phyloP scores from a whole-genome alignment of 2,888 invertebrate genomes.

The Scrobipalpa costella region DNA sequence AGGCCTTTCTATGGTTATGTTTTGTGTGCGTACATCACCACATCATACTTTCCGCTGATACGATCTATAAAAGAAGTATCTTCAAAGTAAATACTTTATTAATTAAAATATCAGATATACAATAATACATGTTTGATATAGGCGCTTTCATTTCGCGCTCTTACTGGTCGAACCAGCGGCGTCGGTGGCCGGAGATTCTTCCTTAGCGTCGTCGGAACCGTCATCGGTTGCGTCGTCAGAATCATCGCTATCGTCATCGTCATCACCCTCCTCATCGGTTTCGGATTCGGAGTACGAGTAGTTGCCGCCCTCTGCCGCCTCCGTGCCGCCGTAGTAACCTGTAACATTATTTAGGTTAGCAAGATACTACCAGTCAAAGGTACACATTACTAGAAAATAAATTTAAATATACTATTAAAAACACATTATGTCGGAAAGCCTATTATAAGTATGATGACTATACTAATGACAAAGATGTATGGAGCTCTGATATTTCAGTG shows the following conservation, averaged over 20 bases:
- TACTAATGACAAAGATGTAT: no score
- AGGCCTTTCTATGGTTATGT: no score
- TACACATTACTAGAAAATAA: no score
- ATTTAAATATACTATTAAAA: no score
- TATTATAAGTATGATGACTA: no score
- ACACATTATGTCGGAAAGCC: no score
- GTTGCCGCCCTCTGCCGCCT: slow-evolving; percentile 64
- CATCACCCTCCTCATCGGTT: slow-evolving; percentile 75
- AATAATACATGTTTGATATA: neutral
- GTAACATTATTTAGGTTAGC: slow-evolving; percentile 3
- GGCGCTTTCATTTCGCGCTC: neutral
- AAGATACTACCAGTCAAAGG: no score
- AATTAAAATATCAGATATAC: slow-evolving; percentile 2
- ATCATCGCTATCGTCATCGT: slow-evolving; percentile 52
- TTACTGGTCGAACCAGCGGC: slow-evolving; percentile 11
- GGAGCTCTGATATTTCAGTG: no score
- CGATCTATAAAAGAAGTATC: neutral
- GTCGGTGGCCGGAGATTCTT: slow-evolving; percentile 28
- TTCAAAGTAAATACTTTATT: neutral
- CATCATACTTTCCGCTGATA: no score
- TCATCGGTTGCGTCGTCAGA: slow-evolving; percentile 41
- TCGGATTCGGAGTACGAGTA: slow-evolving; percentile 70
- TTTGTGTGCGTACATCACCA: no score
- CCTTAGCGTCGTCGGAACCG: slow-evolving; percentile 42
- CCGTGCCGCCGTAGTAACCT: slow-evolving; percentile 69